Evolutionary conservation across 2,888 invertebrate genomes (phyloP), one percentile per base, ranked within the genome.

Genomic region (Zhengitettix transpicula): DNA sequence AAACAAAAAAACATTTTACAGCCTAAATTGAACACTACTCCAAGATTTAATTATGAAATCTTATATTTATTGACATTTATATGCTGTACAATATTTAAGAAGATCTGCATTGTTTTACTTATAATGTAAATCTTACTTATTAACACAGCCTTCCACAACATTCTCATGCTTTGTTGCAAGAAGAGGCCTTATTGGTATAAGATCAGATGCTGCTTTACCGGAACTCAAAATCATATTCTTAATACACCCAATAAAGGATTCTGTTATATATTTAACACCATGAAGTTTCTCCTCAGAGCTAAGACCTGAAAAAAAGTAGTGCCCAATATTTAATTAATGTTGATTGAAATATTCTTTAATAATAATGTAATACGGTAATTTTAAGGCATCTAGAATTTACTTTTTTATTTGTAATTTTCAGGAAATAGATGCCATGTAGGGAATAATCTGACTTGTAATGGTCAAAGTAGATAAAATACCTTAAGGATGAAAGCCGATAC

Each of bases 171-270:
- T 89, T 1, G 89, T 88, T 3, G 92, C 90, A 65, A 90, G 87
- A 54, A 92, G 71, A 1, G 90, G 90, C 42, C 83, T 83, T 66
- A 92, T 89, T 12, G 88, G 87, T 55, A 89, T 72, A 42, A 91
- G 77, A 71, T 89, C 87, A 55, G 87, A 88, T 1, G 89, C 89
- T 1, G 89, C 88, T 73, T 89, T 89, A 7, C 91, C 90, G 1
- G 89, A 89, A 71, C 88, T 87, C 40, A 92, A 75, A 10, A 88
- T 84, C 74, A 94, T 87, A 68, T 92, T 87, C 68, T 88, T 84
- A 66, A 94, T 89, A 70, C 93, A 94, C 3, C 93, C 93, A 41
- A 92, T 90, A 71, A 93, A 93, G 10, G 91, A 91, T 75, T 91
- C 91, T 67, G 92, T 92, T 62, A 92, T 90, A 71, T 92, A 93